Conservation (phyloP, 92 coral and sea anemone genomes). For the Pocillopora grandis region DNA sequence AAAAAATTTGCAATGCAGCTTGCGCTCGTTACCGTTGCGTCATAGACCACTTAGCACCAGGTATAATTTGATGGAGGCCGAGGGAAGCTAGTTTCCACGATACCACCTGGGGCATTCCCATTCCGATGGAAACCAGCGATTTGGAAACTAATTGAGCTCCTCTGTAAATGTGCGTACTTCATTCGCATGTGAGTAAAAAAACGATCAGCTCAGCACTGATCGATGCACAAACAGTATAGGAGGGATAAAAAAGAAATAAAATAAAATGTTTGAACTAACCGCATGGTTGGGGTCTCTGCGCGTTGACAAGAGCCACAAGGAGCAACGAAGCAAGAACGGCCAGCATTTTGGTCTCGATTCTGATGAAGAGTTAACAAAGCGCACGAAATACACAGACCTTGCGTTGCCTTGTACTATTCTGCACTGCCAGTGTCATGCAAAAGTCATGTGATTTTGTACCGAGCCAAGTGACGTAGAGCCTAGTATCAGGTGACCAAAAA, state of each 20-base stretch:
- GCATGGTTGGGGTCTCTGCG: conserved; percentile 49
- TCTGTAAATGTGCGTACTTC: too few species aligned
- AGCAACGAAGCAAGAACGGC: conserved; percentile 33
- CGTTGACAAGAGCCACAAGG: conserved; percentile 44
- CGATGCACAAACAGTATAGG: too few species aligned
- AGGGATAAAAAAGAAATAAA: neutral
- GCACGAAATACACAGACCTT: neutral
- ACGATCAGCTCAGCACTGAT: too few species aligned
- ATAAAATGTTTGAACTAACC: conserved; percentile 15
- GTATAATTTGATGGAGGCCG: too few species aligned
- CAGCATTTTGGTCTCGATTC: conserved; percentile 27
- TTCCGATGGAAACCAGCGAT: too few species aligned
- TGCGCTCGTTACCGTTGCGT: too few species aligned
- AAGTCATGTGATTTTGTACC: conserved; percentile 16
- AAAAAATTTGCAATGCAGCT: too few species aligned
- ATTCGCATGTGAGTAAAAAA: too few species aligned
- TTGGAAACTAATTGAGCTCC: too few species aligned
- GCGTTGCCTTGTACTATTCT: neutral
- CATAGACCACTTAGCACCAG: too few species aligned
- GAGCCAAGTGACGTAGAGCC: neutral
- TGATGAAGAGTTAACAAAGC: neutral
- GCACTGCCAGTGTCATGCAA: neutral
- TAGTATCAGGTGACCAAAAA: neutral
- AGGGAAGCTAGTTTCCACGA: too few species aligned
- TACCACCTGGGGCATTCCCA: too few species aligned